Base-by-base conservation (phyloP, 2,797 vertebrate species). In the Furcifer pardalis region DNA sequence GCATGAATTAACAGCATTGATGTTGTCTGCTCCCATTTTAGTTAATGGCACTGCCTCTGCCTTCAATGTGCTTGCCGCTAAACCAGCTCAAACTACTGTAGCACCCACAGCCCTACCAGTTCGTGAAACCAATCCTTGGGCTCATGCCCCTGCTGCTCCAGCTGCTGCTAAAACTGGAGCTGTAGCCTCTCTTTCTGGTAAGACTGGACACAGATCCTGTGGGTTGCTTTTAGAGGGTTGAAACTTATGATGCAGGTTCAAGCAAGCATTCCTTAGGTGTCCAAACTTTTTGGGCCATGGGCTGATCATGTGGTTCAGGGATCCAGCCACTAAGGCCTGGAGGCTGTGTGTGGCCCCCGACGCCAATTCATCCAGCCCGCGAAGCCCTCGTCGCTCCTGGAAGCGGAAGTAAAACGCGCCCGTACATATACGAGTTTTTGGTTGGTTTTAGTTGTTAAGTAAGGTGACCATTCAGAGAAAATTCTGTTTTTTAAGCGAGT, bases 61-160 rank as follows among this genome's bases (percentile, higher is more conserved):
- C 96, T 97, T 97, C 96, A 95, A 94, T 92, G 94, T 96, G 92
- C 95, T 97, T 96, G 91, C 96, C 95, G 93, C 95, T 96, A 96
- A 97, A 94, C 95, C 96, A 91, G 89, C 95, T 92, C 95, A 93
- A 84, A 92, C 95, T 92, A 93, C 97, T 91, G 95, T 97, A 97
- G 94, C 95, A 88, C 88, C 96, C 80, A 92, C 94, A 95, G 97
- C 98, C 89, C 95, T 98, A 92, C 98, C 98, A 87, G 97, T 98
- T 86, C 97, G 98, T 95, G 98, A 99, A 92, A 99, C 98, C 96
- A 99, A 99, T 97, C 98, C 98, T 92, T 99, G 98, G 98, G 97
- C 97, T 90, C 96, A 97, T 94, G 95, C 94, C 95, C 97, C 97
- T 89, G 94, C 95, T 91, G 93, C 95, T 66, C 89, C 86, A 90